Evolutionary conservation across 2,888 invertebrate species (phyloP).

Genomic region (Ariolimax columbianus): DNA sequence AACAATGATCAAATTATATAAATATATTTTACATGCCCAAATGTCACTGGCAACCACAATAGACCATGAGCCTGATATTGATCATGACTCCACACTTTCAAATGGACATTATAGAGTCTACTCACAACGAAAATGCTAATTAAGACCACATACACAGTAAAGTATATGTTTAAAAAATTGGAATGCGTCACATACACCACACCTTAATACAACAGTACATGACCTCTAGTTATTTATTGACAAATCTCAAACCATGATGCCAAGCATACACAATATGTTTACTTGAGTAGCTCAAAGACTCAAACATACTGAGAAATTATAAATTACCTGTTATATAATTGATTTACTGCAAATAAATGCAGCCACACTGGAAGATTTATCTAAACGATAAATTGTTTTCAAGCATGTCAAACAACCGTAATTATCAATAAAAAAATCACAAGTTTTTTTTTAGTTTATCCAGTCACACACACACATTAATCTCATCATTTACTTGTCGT

Average conservation of each 20-base stretch:
- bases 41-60: no score
- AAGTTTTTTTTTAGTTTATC: background rate
- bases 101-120: slow-evolving; percentile 1
- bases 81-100: background rate
- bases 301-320: background rate
- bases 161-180: background rate
- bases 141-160: background rate
- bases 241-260: background rate
- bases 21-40: no score
- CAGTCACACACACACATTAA: background rate
- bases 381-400: background rate
- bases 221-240: background rate
- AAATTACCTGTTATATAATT: background rate
- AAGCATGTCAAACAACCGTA: background rate
- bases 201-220: background rate
- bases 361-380: background rate
- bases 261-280: background rate
- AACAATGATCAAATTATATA: no score
- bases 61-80: no score
- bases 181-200: slow-evolving; percentile 26
- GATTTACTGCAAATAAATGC: background rate
- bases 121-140: background rate
- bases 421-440: background rate
- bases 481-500: background rate
- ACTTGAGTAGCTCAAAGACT: background rate